Evolutionary conservation across 2,888 invertebrate genomes (phyloP).

Genomic region (Tortricodes alternella): DNA sequence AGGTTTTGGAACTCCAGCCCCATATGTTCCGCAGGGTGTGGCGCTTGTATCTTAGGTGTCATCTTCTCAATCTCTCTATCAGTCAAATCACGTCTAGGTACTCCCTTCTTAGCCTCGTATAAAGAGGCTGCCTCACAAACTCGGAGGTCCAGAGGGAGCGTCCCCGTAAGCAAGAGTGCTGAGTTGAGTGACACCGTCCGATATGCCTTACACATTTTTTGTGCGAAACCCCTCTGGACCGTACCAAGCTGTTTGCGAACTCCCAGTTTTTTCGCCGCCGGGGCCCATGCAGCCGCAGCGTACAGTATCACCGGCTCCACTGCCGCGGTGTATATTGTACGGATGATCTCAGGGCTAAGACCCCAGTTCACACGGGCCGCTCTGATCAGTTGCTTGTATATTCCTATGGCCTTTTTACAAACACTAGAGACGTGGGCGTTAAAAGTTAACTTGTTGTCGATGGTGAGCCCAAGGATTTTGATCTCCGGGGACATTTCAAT

Average conservation of each 20-base stretch:
- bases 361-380: too few relatives aligned
- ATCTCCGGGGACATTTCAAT: constrained; percentile 17
- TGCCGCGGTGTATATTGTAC: too few relatives aligned
- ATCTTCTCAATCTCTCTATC: background rate
- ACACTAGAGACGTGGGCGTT: background rate
- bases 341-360: too few relatives aligned
- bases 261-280: too few relatives aligned
- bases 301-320: too few relatives aligned
- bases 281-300: too few relatives aligned
- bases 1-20: background rate
- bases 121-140: background rate
- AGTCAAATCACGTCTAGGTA: background rate
- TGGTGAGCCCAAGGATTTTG: constrained; percentile 27
- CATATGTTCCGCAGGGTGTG: background rate
- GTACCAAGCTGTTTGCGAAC: too few relatives aligned
- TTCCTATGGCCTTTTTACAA: too few relatives aligned
- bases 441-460: constrained; percentile 29
- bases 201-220: constrained; percentile 8
- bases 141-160: constrained; percentile 16
- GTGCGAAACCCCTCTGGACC: too few relatives aligned
- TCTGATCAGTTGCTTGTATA: too few relatives aligned
- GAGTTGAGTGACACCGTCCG: constrained; percentile 6
- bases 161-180: constrained; percentile 4
- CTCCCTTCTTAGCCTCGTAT: background rate
- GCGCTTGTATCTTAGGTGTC: background rate